These are phyloP conservation scores for Heliconius eleuchia DNA, from an alignment of 1,140 invertebrate genomes.

Conservation along the genomic window DNA sequence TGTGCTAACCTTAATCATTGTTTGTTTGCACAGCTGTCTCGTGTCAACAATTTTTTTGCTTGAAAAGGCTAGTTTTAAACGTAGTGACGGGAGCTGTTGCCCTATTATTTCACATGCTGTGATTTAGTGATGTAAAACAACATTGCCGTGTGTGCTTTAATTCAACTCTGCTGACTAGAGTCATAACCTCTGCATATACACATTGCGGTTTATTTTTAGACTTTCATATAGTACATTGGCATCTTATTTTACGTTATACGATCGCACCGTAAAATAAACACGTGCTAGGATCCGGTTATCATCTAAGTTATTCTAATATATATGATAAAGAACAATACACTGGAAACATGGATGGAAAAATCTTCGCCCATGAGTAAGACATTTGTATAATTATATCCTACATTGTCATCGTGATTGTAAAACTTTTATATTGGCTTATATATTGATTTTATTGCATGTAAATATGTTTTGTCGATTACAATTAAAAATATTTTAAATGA, in stretches of 20 bases:
- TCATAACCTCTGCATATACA: conserved; percentile 69
- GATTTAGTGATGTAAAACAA: conserved; percentile 47
- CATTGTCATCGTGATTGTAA: conserved; percentile 49
- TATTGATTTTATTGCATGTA: background rate
- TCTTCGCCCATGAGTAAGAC: conserved; percentile 69
- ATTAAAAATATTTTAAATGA: background rate
- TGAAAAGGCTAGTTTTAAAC: conserved; percentile 53
- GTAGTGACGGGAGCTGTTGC: conserved; percentile 49
- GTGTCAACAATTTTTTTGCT: conserved; percentile 63
- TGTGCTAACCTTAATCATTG: conserved; percentile 65
- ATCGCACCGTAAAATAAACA: conserved; percentile 55
- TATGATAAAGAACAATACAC: conserved; percentile 31
- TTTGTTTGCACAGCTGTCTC: conserved; percentile 74
- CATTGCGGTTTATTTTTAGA: conserved; percentile 79
- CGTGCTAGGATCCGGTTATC: conserved; percentile 52
- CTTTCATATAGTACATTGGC: conserved; percentile 73
- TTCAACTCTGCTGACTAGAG: conserved; percentile 41
- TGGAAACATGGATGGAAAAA: conserved; percentile 55
- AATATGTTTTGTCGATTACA: background rate
- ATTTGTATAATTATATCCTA: conserved; percentile 41
- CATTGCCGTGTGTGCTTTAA: conserved; percentile 27
- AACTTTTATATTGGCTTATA: conserved; percentile 39
- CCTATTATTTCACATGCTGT: conserved; percentile 49
- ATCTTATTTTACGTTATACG: conserved; percentile 59
- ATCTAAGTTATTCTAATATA: conserved; percentile 16